Evolutionary conservation across 2,113 vertebrate species (phyloP).

Genomic region (Chaenocephalus aceratus): DNA sequence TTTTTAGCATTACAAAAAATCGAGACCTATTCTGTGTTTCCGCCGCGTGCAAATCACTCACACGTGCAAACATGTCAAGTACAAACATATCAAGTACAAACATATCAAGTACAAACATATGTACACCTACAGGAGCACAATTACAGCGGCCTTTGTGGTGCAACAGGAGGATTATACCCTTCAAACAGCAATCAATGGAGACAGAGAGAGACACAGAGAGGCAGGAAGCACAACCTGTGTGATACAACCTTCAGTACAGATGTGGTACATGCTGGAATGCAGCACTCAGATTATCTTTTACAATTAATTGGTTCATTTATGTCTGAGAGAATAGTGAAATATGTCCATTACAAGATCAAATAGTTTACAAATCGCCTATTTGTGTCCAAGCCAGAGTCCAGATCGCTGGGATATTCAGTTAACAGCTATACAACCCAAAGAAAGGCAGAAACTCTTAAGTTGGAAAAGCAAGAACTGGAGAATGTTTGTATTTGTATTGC

Average conservation of each 20-base stretch:
- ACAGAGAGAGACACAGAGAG: background rate
- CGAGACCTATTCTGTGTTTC: slow-evolving; percentile 7
- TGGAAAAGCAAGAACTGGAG: no score
- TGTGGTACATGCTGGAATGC: no score
- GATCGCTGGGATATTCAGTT: no score
- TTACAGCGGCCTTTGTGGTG: slow-evolving; percentile 9
- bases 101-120: slow-evolving; percentile 47
- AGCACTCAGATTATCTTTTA: no score
- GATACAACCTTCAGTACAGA: background rate
- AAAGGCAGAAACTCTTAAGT: no score
- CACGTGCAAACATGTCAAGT: slow-evolving; percentile 35
- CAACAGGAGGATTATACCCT: slow-evolving; percentile 11
- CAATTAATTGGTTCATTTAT: no score
- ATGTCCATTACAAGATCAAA: no score
- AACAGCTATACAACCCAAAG: no score
- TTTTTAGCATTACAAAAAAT: slow-evolving; percentile 17
- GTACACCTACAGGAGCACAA: background rate
- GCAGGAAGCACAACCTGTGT: background rate
- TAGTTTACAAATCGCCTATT: no score
- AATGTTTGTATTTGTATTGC: no score
- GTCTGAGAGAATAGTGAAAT: no score
- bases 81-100: slow-evolving; percentile 30
- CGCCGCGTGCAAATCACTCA: slow-evolving; percentile 4
- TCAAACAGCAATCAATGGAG: slow-evolving; percentile 1
- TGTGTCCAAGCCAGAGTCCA: no score